Percentiles rank a stretch among this genome's conserved stretches.
Conservation (phyloP, 2,888 invertebrate species). For the Drosophila meridionalis region DNA sequence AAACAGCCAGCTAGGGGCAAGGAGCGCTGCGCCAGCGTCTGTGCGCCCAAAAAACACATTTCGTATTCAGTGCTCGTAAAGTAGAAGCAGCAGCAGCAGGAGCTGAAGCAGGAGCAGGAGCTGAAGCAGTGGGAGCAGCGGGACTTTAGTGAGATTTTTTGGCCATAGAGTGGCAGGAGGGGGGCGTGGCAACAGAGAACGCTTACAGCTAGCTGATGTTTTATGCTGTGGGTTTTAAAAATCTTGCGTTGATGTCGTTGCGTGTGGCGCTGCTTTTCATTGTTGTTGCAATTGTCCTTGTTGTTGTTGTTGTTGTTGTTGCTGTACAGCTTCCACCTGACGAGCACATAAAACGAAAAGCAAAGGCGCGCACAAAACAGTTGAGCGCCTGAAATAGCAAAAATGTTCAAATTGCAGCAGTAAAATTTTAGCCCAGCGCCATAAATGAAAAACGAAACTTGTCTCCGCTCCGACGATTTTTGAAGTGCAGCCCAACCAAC, state of each 20-base stretch:
- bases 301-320: constrained; percentile 41
- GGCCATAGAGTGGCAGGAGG: neutral
- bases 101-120: constrained; percentile 20
- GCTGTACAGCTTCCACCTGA: constrained; percentile 54
- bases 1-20: neutral
- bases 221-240: constrained; percentile 78
- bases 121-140: neutral
- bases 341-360: constrained; percentile 68
- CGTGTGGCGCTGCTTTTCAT: constrained; percentile 48
- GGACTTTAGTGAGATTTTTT: constrained; percentile 12
- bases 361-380: constrained; percentile 49
- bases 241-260: constrained; percentile 74
- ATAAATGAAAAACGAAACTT: constrained; percentile 80
- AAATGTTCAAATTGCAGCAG: constrained; percentile 76
- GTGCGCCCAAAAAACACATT: constrained; percentile 71
- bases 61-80: constrained; percentile 80
- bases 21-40: constrained; percentile 5
- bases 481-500: constrained; percentile 37
- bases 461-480: constrained; percentile 56
- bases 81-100: constrained; percentile 57
- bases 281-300: constrained; percentile 55
- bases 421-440: constrained; percentile 64
- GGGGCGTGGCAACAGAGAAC: neutral
- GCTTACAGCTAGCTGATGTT: constrained; percentile 65
- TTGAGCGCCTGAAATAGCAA: constrained; percentile 66